A percentile compares a stretch with the other conserved stretches of the same genome.
Evolutionary conservation across 2,888 invertebrate genomes (phyloP).

Genomic region (Tetranychus truncatus): DNA sequence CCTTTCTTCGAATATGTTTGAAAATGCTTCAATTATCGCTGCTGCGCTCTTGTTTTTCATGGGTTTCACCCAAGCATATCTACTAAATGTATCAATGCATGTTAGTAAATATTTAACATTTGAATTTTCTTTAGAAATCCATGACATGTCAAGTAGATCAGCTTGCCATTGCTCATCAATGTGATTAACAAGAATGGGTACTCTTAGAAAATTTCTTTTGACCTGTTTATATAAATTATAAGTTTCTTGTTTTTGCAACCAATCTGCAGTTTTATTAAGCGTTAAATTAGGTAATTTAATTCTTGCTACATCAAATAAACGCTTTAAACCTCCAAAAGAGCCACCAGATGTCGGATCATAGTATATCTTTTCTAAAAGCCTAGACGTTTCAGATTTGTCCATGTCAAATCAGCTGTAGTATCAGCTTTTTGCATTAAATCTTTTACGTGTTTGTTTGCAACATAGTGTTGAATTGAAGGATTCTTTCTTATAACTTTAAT

Average conservation of each 20-base stretch:
- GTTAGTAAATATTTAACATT: slow-evolving; percentile 24
- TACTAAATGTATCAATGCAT: slow-evolving; percentile 26
- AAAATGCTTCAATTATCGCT: slow-evolving; percentile 10
- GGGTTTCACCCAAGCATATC: slow-evolving; percentile 25
- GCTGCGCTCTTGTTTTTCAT: slow-evolving; percentile 25
- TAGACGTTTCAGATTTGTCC: neutral
- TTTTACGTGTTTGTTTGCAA: neutral
- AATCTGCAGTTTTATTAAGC: neutral
- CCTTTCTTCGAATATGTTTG: neutral
- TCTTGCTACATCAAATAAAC: neutral
- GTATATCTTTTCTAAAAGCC: neutral
- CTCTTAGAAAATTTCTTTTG: neutral
- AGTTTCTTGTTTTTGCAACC: neutral
- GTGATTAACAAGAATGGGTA: slow-evolving; percentile 19
- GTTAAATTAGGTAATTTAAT: neutral
- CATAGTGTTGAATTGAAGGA: neutral
- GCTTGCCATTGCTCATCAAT: slow-evolving; percentile 26
- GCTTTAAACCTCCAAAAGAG: neutral
- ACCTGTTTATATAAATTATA: neutral
- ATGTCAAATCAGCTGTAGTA: neutral
- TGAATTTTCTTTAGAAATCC: slow-evolving; percentile 22
- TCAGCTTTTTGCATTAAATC: neutral
- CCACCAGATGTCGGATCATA: neutral
- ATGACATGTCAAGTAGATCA: slow-evolving; percentile 24
- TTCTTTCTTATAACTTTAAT: neutral